Base-by-base conservation (phyloP, 2,113 vertebrate genomes). In the Rattus rattus region DNA sequence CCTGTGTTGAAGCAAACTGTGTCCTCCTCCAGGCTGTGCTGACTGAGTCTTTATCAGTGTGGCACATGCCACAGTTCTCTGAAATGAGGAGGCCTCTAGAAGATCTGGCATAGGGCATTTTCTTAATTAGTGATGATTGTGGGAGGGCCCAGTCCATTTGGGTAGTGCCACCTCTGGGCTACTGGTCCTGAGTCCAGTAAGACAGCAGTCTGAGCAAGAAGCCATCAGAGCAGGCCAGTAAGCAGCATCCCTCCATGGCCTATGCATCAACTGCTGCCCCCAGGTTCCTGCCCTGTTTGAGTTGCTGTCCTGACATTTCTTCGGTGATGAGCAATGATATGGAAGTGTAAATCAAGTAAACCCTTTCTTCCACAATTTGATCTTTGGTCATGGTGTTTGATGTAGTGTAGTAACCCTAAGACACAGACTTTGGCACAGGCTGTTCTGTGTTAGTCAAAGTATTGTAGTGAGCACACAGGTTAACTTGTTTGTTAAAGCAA, bases 401-500 rank as follows among this genome's bases (percentile, higher is more conserved):
- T 61, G 63, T 14, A 85, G 39, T 14, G 4, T 85, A 47, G 81
- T 43, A 28, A 63, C 81, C n/a, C 81, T 65, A 30, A 43, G 59
- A 43, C 13, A 85, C 59, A 85, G 59, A 63, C 26, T 76, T 92
- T 20, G n/a, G 26, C 56, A 88, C 54, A 88, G 72, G 59, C 52
- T 49, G 24, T 67, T 2, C 30, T 94, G 49, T 83, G 65, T 96
- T 84, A 36, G 7, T 10, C 33, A 17, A 11, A 22, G 73, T 94
- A 22, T 88, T 87, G 12, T 83, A 83, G 36, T 94, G 39, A 91
- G 91, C 52, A 36, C 22, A 63, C 13, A 63, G 13, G 24, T 17
- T 69, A 70, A 92, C 33, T 81, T 54, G 26, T 26, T 92, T 79
- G n/a, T 95, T 39, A 91, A 94, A 92, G 47, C 47, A 79, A 30